Evolutionary conservation across 2,888 invertebrate species (phyloP), one percentile per base, ranked within the genome.

Genomic region (Lamellibrachia columna): DNA sequence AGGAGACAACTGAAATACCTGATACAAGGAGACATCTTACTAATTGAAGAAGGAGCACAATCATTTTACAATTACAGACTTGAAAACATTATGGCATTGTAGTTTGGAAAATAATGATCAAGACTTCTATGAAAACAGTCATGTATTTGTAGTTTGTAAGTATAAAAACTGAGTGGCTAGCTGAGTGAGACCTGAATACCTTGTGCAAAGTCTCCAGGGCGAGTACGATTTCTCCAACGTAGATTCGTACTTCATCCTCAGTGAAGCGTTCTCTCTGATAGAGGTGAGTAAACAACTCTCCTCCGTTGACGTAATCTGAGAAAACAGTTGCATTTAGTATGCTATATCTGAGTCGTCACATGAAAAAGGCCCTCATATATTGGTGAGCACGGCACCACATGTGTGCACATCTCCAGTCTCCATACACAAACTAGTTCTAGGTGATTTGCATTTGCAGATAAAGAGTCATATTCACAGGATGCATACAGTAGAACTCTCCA

Each of bases 231-330:
- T 99, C 99, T 93, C 98, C 99, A 94, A 99, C 98, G 97, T 99
- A 99, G 96, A 99, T 98, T 95, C 98, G 97, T 91, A 99, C 99
- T 97, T 99, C 98, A 93, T 97, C 97, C 97, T 99, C 98, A 92
- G 98, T 98, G 97, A 99, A 99, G 96, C 98, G 98, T 96, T 99
- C 99, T 95, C 98, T 97, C 97, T 98, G 98, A 97, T 98, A 99
- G 93, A 99, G 97, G 97, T 99, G 99, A 3, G 99, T 99, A 97
- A 99, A 99, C 94, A 99, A 97, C 97, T 99, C 99, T 0, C 99
- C 99, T 92, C 99, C 99, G 95, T 98, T 98, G 93, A 99, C 99
- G 97, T 99, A 99, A 97, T 99, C 99, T 99, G 75, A 75, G 75
- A 75, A 75, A 75, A 75, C 75, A 75, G 22, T n/a, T 75, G 22